These are phyloP conservation scores for Riptortus pedestris DNA, from an alignment of 1,140 invertebrate species.

Conservation along the genomic window DNA sequence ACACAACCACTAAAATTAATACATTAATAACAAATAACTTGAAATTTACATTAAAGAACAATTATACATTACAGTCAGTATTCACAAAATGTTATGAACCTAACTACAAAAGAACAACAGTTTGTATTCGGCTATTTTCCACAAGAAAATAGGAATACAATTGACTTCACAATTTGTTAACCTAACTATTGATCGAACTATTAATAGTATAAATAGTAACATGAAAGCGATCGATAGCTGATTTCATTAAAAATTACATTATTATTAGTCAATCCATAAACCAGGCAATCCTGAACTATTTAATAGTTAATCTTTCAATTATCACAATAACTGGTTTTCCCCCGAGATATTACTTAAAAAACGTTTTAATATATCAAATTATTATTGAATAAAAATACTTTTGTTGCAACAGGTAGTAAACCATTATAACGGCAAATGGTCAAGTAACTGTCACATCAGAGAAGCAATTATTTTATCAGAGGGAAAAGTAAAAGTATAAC, in stretches of 20 bases:
- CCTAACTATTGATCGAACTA: slow-evolving; percentile 9
- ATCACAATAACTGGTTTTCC: no score
- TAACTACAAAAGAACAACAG: no score
- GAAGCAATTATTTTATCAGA: background rate
- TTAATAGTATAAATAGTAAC: slow-evolving; percentile 3
- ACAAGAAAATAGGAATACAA: slow-evolving; percentile 8
- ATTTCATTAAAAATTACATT: background rate
- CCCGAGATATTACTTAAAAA: no score
- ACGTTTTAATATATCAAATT: no score
- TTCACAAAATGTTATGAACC: no score
- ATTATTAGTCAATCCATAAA: background rate
- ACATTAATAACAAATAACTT: slow-evolving; percentile 14
- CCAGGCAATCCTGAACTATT: background rate
- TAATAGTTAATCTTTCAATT: no score
- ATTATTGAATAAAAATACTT: no score
- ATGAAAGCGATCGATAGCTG: slow-evolving; percentile 5
- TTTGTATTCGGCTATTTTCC: slow-evolving; percentile 10
- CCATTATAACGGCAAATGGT: slow-evolving; percentile 11
- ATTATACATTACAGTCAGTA: no score
- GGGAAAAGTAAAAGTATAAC: background rate
- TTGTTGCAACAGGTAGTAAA: background rate
- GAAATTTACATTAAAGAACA: no score
- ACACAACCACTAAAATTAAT: no score
- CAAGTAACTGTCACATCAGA: background rate
- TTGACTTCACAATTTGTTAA: background rate